Evolutionary conservation across 2,888 invertebrate species (phyloP).

Genomic region (Agonopterix arenella): DNA sequence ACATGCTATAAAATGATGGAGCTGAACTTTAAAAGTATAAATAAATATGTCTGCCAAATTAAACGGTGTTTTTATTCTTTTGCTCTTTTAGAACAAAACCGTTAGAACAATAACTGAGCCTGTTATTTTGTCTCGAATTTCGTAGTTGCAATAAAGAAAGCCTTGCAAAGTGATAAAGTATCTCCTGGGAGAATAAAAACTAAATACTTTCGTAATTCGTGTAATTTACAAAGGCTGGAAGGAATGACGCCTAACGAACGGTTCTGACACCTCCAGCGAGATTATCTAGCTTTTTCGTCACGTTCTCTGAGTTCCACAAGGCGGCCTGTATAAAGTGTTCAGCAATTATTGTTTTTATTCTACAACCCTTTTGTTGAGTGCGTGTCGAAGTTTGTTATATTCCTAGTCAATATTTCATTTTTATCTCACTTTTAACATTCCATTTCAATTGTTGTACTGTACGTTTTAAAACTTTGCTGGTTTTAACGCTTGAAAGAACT

Average conservation of each 20-base stretch:
- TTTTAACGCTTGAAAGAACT: constrained; percentile 29
- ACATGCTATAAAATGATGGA: constrained; percentile 65
- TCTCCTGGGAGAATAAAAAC: constrained; percentile 28
- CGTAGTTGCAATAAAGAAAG: background rate
- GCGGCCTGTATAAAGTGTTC: constrained; percentile 27
- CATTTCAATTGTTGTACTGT: no score
- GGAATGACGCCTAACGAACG: constrained; percentile 45
- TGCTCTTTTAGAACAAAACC: background rate
- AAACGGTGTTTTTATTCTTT: constrained; percentile 13
- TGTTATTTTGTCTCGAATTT: background rate
- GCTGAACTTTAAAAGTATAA: constrained; percentile 72
- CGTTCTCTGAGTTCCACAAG: constrained; percentile 26
- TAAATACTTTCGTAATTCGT: constrained; percentile 36
- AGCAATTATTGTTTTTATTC: constrained; percentile 37
- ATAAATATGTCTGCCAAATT: constrained; percentile 77
- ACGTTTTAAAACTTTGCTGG: constrained; percentile 8
- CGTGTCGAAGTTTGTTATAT: constrained; percentile 4
- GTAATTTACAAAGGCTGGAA: constrained; percentile 32
- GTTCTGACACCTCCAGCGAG: constrained; percentile 41
- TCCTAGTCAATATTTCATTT: no score
- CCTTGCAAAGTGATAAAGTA: background rate
- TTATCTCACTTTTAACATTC: no score
- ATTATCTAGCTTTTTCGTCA: constrained; percentile 36
- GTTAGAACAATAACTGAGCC: background rate
- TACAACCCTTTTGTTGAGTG: constrained; percentile 8